A percentile compares a stretch with the other conserved stretches of the same genome.
Evolutionary conservation across 2,113 vertebrate genomes (phyloP).

Genomic region (Deroptyus accipitrinus): DNA sequence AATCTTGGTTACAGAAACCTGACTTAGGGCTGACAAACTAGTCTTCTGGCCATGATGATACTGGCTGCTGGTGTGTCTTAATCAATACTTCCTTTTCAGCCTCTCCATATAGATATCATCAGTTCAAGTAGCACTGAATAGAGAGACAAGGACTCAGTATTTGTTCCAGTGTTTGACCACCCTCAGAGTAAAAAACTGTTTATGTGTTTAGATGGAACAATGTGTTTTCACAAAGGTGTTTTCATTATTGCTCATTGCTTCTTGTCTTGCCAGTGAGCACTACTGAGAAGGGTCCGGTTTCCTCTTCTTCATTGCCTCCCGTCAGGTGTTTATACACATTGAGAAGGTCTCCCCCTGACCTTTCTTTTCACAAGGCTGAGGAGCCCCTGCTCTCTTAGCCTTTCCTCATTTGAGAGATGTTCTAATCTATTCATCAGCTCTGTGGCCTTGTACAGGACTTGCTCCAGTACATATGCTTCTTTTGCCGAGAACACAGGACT

Average conservation of each 20-base stretch:
- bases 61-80: background rate
- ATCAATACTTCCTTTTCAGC: background rate
- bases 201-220: background rate
- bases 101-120: background rate
- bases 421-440: background rate
- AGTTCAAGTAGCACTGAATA: background rate
- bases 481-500: background rate
- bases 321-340: background rate
- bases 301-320: background rate
- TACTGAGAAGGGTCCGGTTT: background rate
- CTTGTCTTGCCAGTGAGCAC: background rate
- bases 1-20: background rate
- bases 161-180: background rate
- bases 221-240: background rate
- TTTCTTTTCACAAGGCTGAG: background rate
- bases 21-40: background rate
- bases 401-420: background rate
- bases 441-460: background rate
- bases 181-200: background rate
- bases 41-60: background rate
- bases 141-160: background rate
- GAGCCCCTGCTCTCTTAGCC: background rate
- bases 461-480: background rate
- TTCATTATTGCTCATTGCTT: background rate
- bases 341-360: background rate